Base-by-base conservation (phyloP, 2,888 invertebrate species). In the Lepidochrysops patricia region DNA sequence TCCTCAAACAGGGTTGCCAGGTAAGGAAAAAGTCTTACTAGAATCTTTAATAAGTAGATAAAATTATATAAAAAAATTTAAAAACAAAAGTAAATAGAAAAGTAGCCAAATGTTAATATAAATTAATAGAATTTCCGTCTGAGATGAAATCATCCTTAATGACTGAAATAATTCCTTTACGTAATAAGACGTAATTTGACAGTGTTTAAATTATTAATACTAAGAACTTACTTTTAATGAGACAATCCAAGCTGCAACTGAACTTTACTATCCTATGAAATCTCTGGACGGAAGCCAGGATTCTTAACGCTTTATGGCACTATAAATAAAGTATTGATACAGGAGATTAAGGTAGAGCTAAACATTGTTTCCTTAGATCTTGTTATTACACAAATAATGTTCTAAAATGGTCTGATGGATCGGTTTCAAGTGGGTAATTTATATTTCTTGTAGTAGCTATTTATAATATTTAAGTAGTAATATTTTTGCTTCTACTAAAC, bases 221-320 rank as follows among this genome's bases (percentile, higher is more conserved):
- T n/a, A n/a, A n/a, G n/a, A n/a, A 15, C 0, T 13, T 13, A 15
- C 15, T 15, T 15, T 13, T 15, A 15, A 37, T 2, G 13, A 2
- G 13, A 37, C 19, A 43, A 3, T 19, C 43, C 43, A 19, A 43
- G 19, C 19, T 43, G 35, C 37, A 26, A 13, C 58, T 58, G 58
- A 52, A 59, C 52, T 52, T 52, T 59, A 50, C 49, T 58, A 59
- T 59, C 59, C 26, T 52, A 50, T 26, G 59, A 59, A 52, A 59
- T 59, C 58, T 48, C 49, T 59, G 58, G 58, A 59, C 58, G 50
- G 58, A 15, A 59, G 58, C 58, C 58, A 59, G 34, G 35, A 35
- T 52, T 59, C 26, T 50, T 15, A 12, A 23, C 9, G 52, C 6
- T 19, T 59, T 23, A 32, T 54, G 32, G 54, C 54, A 32, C 58